Evolutionary conservation across 2,113 vertebrate genomes (phyloP).

Genomic region (Cyphomyrus discorhynchus): DNA sequence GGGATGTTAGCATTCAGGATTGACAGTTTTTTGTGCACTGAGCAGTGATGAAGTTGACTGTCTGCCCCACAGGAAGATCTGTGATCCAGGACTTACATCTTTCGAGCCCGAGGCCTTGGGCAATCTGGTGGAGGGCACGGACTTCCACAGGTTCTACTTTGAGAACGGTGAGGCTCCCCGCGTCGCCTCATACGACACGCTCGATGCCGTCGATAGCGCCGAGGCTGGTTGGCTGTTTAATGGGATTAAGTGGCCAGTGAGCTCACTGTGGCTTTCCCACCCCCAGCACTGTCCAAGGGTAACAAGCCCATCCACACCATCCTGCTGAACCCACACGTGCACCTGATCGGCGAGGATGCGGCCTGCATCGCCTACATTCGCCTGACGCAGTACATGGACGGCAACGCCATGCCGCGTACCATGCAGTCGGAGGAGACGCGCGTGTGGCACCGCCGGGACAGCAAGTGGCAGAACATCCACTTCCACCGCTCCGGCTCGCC

Average conservation of each 20-base stretch:
- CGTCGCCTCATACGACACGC: not conserved
- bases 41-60: not conserved
- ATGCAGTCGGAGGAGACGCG: slow-evolving; percentile 95
- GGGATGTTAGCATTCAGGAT: not conserved
- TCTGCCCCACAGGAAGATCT: slow-evolving; percentile 77
- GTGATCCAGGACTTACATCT: slow-evolving; percentile 89
- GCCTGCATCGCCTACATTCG: slow-evolving; percentile 93
- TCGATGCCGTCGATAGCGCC: not conserved
- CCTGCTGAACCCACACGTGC: slow-evolving; percentile 91
- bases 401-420: slow-evolving; percentile 77
- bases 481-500: slow-evolving; percentile 93
- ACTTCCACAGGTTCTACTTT: slow-evolving; percentile 97
- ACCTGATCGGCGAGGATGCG: slow-evolving; percentile 89
- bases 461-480: slow-evolving; percentile 96
- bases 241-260: not conserved
- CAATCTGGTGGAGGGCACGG: slow-evolving; percentile 94
- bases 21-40: not conserved
- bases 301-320: slow-evolving; percentile 90
- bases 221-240: not conserved
- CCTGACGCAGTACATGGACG: slow-evolving; percentile 89
- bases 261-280: not conserved
- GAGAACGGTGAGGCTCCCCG: slow-evolving; percentile 75
- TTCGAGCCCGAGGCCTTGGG: slow-evolving; percentile 96
- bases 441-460: slow-evolving; percentile 92
- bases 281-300: slow-evolving; percentile 78